These are phyloP conservation scores for Lapara coniferarum DNA, from an alignment of 2,888 invertebrate species.

Conservation along the genomic window DNA sequence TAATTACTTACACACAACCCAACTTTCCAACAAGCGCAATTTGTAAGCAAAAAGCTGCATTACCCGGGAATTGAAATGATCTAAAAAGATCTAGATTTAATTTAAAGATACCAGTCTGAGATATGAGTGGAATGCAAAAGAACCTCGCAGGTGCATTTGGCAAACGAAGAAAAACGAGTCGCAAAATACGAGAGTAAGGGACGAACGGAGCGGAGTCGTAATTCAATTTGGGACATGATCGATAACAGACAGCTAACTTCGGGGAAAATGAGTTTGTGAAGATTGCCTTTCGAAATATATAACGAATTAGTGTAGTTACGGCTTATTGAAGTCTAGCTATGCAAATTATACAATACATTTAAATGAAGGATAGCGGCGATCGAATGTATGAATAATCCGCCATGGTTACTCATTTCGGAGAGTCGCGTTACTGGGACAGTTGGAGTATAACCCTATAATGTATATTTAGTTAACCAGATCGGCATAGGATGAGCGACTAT, in stretches of 20 bases:
- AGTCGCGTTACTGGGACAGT: too few relatives aligned
- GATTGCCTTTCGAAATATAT: neutral
- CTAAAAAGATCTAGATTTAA: constrained; percentile 6
- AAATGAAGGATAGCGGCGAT: too few relatives aligned
- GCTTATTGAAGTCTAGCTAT: neutral
- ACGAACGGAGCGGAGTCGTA: neutral
- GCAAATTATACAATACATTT: neutral
- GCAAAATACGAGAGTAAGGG: neutral
- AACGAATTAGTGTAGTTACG: too few relatives aligned
- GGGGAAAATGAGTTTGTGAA: neutral
- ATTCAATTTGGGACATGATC: neutral
- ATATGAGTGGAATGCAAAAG: constrained; percentile 11
- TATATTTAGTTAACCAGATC: too few relatives aligned
- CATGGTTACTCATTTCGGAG: too few relatives aligned
- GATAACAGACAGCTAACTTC: neutral
- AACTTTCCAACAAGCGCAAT: neutral
- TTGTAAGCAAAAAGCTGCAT: constrained; percentile 3
- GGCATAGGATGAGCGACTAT: too few relatives aligned
- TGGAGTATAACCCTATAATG: too few relatives aligned
- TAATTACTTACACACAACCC: neutral
- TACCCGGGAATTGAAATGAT: neutral
- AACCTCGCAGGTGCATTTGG: constrained; percentile 4
- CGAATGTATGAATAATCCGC: too few relatives aligned
- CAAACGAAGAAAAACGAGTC: neutral
- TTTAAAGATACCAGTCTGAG: constrained; percentile 9